Base-by-base conservation (phyloP, 2,888 invertebrate genomes). In the Cryptocephalus primarius region DNA sequence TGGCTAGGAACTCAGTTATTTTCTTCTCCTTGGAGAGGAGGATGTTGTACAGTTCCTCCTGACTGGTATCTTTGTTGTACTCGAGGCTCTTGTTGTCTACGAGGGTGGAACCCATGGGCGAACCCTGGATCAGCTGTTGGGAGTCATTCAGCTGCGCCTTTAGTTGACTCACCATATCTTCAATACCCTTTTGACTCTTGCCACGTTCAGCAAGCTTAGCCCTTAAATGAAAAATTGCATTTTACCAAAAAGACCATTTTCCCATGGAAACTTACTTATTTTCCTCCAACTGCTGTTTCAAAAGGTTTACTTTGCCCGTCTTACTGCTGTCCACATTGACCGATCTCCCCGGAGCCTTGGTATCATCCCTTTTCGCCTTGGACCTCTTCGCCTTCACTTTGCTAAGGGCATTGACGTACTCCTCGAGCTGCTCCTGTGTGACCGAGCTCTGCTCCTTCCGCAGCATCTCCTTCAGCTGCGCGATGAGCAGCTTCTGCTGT, bases 1-100 rank as follows among this genome's bases (percentile, higher is more conserved):
- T 79, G 54, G 76, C 79, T 60, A 77, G 75, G 48, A 89, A 71
- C 60, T 87, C 83, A 34, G 75, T 62, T 47, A 85, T 77, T 59
- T 74, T 75, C 47, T 74, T 77, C 60, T 83, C 83, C 59, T 82
- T 82, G 49, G 75, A 75, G 11, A 78, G 69, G 49, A 80, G 67
- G 57, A 68, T 63, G 48, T 65, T 66, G 51, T 67, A 67, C 31
- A 71, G 51, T 54, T 71, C 70, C 50, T 71, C 67, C 11, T 64
- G 62, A 46, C 60, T 59, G 10, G 62, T 62, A 49, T 61, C 62
- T 48, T 62, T 60, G 44, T 55, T 67, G 48, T 68, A 69, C 44
- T 70, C 67, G 12, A 58, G 50, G 54, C 59, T 61, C 49, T 55
- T 61, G 8, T 58, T 49, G 44, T 65, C 65, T 32, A 56, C 51